Evolutionary conservation across 2,797 vertebrate genomes (phyloP), one percentile per base, ranked within the genome.

Genomic region (Girardinus metallicus): DNA sequence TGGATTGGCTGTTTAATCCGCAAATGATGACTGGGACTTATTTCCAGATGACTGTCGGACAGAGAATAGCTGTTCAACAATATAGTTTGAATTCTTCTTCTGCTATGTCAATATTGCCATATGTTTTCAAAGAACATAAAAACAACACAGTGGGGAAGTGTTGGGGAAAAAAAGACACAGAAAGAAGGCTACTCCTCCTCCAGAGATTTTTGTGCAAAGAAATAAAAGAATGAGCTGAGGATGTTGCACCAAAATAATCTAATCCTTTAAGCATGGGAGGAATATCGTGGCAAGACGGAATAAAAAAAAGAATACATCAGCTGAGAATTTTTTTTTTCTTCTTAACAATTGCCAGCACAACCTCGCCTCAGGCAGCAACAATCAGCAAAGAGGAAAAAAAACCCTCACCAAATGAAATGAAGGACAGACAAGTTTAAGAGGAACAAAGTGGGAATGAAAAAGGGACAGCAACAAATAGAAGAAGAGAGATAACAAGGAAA

Each of bases 161-260:
- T 78, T 82, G 83, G 83, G 16, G 66, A 80, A 82, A 75, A 75
- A 82, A 80, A 83, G 75, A 77, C 51, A 82, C 36, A 83, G 85
- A 87, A 87, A 90, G 84, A 47, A 73, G 21, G 73, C 83, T 86
- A 60, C 82, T 82, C 79, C 84, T 85, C 85, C 88, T 85, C 83
- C 90, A 80, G 78, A 90, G 82, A 87, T 3, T 81, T 88, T 80
- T 80, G 79, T 73, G 31, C 73, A 82, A 74, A 83, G 78, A 79
- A 77, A 85, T 73, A 84, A 82, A 81, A 85, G 74, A 92, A 80
- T 77, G 82, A 86, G 85, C 81, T 34, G 80, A 84, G 85, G 74
- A 90, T 87, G 83, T 89, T 83, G 76, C 84, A 89, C 80, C 86
- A 83, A 86, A 86, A 92, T 86, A 89, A 89, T 87, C 87, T 93